Conservation (phyloP, 2,797 vertebrate genomes). For the Poeciliopsis gracilis region DNA sequence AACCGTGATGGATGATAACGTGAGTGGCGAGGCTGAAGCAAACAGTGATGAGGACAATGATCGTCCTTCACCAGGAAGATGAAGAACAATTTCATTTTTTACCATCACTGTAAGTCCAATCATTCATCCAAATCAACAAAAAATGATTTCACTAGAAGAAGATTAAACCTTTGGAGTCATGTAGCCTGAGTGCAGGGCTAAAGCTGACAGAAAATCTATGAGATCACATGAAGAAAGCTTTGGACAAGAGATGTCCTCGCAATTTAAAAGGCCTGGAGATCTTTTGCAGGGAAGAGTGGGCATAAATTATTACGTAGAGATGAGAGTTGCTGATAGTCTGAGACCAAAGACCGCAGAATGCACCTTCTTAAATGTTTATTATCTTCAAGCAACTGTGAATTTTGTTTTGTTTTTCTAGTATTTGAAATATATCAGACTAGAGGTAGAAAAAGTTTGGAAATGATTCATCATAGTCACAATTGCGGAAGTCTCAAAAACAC, state of each 20-base stretch:
- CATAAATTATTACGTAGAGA: background rate
- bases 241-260: background rate
- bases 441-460: background rate
- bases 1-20: background rate
- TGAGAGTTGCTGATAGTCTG: background rate
- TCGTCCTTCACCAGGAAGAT: background rate
- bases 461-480: background rate
- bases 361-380: background rate
- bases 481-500: background rate
- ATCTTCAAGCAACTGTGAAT: background rate
- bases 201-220: background rate
- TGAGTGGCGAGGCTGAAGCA: slow-evolving; percentile 1
- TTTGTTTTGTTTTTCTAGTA: background rate
- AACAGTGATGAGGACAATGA: slow-evolving; percentile 18
- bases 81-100: slow-evolving; percentile 7
- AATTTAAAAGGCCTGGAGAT: background rate
- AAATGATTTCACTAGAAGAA: background rate
- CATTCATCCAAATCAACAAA: background rate
- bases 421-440: background rate
- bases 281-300: background rate
- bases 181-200: background rate
- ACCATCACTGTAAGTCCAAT: background rate
- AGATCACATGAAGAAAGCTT: background rate
- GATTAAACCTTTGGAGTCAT: background rate
- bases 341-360: background rate